Base-by-base conservation (phyloP, 2,797 vertebrate genomes). In the Ceyx erithaca region DNA sequence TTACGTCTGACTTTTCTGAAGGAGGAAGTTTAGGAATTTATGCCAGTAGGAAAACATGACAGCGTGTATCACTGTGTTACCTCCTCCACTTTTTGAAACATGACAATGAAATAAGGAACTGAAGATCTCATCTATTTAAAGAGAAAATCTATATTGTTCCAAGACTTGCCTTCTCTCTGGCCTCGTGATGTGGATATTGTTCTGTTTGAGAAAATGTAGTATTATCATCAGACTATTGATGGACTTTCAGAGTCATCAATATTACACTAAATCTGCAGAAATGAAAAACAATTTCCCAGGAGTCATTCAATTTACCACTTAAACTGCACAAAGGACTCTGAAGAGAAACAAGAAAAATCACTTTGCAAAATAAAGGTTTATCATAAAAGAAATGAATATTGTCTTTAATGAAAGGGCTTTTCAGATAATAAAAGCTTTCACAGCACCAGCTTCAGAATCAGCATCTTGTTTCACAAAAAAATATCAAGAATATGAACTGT, bases 211-310 rank as follows among this genome's bases (percentile, higher is more conserved):
- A 89, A 92, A 90, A 87, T 30, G 17, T 6, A 81, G 54, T 28
- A 57, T 72, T 78, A 76, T 35, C 71, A 85, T 66, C 68, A 76
- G 54, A 54, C 23, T 81, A 85, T 48, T 87, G 77, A 73, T 46
- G 31, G 54, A 20, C 16, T 92, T 93, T 46, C 73, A 79, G 33
- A 67, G 61, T 71, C 78, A 81, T 89, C 68, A 86, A 76, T 63
- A 92, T 62, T 73, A 83, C 8, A 83, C 9, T 85, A 90, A 89
- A 66, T 63, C 68, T 69, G 37, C 21, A 87, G 40, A 71, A 85
- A 91, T 63, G 17, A 92, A 80, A 93, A 69, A 80, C 37, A 49
- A 76, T 72, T 95, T 89, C 71, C 57, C 59, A 77, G 46, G 37
- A 89, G 54, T 69, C 46, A 40, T 59, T 80, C 54, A 66, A 46